A percentile compares a stretch with the other conserved stretches of the same genome.
These are phyloP conservation scores for Podotricha telesiphe DNA, from an alignment of 2,888 invertebrate genomes.

Conservation along the genomic window DNA sequence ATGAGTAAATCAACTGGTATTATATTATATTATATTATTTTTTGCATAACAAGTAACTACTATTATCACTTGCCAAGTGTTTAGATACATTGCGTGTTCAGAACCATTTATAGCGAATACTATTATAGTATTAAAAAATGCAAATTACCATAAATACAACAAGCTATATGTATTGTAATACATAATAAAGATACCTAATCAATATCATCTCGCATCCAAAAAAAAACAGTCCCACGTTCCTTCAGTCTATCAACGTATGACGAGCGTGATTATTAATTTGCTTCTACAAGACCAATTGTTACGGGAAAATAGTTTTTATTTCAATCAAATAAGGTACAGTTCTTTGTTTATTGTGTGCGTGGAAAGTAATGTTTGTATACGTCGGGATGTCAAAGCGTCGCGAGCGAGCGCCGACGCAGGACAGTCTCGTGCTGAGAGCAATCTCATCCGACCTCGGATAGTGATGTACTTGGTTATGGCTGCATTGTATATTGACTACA, in stretches of 20 bases:
- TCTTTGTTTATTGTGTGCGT: conserved; percentile 35
- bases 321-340: conserved; percentile 43
- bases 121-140: neutral
- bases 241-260: conserved; percentile 81
- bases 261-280: conserved; percentile 51
- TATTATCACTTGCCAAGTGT: no score
- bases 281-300: conserved; percentile 32
- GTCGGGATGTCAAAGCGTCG: conserved; percentile 84
- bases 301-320: conserved; percentile 49
- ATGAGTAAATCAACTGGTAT: no score
- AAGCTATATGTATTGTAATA: conserved; percentile 13
- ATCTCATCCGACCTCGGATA: conserved; percentile 75
- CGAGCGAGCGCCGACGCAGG: conserved; percentile 82
- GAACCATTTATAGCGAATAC: no score
- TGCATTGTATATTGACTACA: no score
- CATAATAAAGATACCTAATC: conserved; percentile 66
- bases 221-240: conserved; percentile 71
- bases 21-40: no score
- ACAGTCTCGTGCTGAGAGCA: conserved; percentile 84
- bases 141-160: neutral
- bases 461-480: conserved; percentile 53
- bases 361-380: conserved; percentile 50
- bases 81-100: no score
- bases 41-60: no score
- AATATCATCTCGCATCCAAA: conserved; percentile 77